Evolutionary conservation across 1,140 invertebrate genomes (phyloP).

Genomic region (Pseudomyrmex sp.): DNA sequence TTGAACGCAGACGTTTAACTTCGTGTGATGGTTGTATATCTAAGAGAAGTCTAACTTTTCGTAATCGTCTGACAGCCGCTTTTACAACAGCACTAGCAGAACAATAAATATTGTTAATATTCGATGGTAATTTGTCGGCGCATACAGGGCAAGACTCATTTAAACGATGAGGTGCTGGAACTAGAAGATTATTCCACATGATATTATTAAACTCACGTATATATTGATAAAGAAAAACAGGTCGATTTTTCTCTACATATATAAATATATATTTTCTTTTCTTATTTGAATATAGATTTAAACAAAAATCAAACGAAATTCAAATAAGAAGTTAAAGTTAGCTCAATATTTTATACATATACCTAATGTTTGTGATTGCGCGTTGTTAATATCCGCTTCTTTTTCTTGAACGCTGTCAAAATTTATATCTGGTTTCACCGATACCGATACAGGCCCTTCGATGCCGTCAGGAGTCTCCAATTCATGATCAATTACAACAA

Average conservation of each 20-base stretch:
- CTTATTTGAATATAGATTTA: too few relatives aligned
- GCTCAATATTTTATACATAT: conserved; percentile 11
- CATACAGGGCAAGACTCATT: conserved; percentile 78
- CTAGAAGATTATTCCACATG: background rate
- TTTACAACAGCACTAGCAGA: conserved; percentile 77
- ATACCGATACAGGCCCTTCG: conserved; percentile 86
- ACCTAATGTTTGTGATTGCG: conserved; percentile 5
- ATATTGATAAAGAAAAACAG: background rate
- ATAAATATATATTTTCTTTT: background rate
- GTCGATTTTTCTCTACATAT: background rate
- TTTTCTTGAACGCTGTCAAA: conserved; percentile 45
- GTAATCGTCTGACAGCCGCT: conserved; percentile 77
- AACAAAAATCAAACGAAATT: too few relatives aligned
- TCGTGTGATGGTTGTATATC: conserved; percentile 66
- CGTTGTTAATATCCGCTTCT: background rate
- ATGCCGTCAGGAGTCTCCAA: conserved; percentile 86
- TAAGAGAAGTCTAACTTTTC: conserved; percentile 77
- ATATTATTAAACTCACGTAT: background rate
- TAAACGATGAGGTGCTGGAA: conserved; percentile 46
- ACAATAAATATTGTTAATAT: conserved; percentile 79
- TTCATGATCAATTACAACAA: conserved; percentile 85
- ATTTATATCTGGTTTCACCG: conserved; percentile 80
- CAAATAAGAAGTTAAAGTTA: background rate
- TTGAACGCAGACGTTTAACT: conserved; percentile 73
- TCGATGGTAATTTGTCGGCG: conserved; percentile 74